These are phyloP conservation scores for Coreius guichenoti DNA, from an alignment of 2,797 vertebrate genomes.

Conservation along the genomic window DNA sequence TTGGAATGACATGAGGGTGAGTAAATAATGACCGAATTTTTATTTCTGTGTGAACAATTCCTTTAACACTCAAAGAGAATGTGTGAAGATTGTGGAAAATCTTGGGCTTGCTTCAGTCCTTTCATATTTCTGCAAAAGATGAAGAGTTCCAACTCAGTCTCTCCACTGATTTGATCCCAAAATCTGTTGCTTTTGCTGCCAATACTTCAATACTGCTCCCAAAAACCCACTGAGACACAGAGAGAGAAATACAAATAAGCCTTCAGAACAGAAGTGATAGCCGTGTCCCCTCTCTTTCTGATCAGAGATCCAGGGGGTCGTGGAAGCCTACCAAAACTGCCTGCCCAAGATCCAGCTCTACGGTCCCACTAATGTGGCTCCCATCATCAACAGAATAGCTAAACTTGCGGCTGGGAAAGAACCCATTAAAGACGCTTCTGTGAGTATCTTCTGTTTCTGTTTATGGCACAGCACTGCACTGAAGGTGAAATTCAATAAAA, in stretches of 20 bases:
- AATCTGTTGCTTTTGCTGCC: conserved; percentile 49
- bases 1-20: background rate
- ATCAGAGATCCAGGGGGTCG: conserved; percentile 93
- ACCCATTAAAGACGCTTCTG: conserved; percentile 88
- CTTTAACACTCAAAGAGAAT: conserved; percentile 19
- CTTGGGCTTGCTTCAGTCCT: conserved; percentile 11
- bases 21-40: background rate
- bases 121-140: conserved; percentile 28
- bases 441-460: conserved; percentile 69
- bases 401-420: conserved; percentile 86
- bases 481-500: background rate
- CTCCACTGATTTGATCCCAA: conserved; percentile 37
- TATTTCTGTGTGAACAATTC: background rate
- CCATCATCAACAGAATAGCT: conserved; percentile 93
- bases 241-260: conserved; percentile 37
- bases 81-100: conserved; percentile 7
- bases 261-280: conserved; percentile 38
- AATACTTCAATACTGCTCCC: conserved; percentile 29
- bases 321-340: conserved; percentile 95
- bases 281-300: conserved; percentile 47
- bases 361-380: conserved; percentile 94
- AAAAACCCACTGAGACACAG: background rate
- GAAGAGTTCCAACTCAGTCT: background rate
- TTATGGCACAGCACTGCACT: conserved; percentile 8
- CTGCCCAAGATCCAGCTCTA: conserved; percentile 96